Evolutionary conservation across 2,888 invertebrate species (phyloP).

Genomic region (Cosmorhoe ocellata): DNA sequence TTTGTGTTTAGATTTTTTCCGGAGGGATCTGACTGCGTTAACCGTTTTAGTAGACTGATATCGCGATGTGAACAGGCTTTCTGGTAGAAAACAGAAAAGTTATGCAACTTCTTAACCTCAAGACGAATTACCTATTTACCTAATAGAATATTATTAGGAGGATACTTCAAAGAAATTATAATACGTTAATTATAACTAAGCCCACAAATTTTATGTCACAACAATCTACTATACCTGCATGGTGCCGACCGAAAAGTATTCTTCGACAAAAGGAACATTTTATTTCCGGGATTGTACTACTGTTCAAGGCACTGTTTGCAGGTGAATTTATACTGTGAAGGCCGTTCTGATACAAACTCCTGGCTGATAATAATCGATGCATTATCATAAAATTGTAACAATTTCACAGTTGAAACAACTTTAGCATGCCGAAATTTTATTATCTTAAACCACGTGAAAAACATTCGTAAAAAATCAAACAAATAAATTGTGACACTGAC

Average conservation of each 20-base stretch:
- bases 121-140: neutral
- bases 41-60: constrained; percentile 74
- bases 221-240: constrained; percentile 59
- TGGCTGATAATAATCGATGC: constrained; percentile 72
- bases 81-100: constrained; percentile 58
- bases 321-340: constrained; percentile 57
- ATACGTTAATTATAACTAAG: too few species aligned
- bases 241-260: constrained; percentile 56
- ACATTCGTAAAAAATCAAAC: constrained; percentile 10
- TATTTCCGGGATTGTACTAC: constrained; percentile 51
- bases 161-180: too few species aligned
- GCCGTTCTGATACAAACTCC: constrained; percentile 67
- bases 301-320: constrained; percentile 48
- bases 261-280: constrained; percentile 75
- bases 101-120: constrained; percentile 67
- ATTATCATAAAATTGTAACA: constrained; percentile 54
- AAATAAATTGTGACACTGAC: neutral
- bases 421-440: constrained; percentile 54
- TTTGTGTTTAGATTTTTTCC: constrained; percentile 74
- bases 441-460: constrained; percentile 66
- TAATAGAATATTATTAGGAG: too few species aligned
- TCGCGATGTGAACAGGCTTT: constrained; percentile 54
- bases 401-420: constrained; percentile 37
- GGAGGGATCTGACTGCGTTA: constrained; percentile 56
- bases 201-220: neutral